Evolutionary conservation across 2,888 invertebrate species (phyloP).

Genomic region (Rambutsinella grinnellia): DNA sequence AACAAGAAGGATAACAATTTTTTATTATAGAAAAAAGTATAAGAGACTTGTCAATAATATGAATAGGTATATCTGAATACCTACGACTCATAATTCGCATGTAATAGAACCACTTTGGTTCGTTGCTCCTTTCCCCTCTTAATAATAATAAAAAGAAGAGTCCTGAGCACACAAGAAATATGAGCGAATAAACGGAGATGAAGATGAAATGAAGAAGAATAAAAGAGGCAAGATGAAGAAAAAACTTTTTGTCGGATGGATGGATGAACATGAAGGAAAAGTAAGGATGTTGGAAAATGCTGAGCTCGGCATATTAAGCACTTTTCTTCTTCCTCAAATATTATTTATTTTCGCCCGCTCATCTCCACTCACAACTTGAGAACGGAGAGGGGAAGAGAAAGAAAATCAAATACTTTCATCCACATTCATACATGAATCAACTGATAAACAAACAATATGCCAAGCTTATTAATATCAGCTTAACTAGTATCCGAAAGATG

Average conservation of each 20-base stretch:
- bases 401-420: too few relatives aligned
- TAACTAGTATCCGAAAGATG: neutral
- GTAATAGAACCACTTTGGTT: neutral
- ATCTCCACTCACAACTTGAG: too few relatives aligned
- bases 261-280: conserved; percentile 30
- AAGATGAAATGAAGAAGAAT: conserved; percentile 32
- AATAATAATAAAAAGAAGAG: too few relatives aligned
- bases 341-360: neutral
- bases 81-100: neutral
- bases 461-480: too few relatives aligned
- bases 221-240: neutral
- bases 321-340: conserved; percentile 3
- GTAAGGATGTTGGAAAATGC: conserved; percentile 20
- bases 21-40: conserved; percentile 1
- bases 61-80: too few relatives aligned
- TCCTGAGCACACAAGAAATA: too few relatives aligned
- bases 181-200: conserved; percentile 11
- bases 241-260: conserved; percentile 24
- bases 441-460: too few relatives aligned
- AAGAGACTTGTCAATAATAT: too few relatives aligned
- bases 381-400: too few relatives aligned
- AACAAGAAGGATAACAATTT: neutral
- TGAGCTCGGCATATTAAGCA: conserved; percentile 45
- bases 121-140: neutral
- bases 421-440: too few relatives aligned